Conservation (phyloP, 2,888 invertebrate genomes). For the Empis stercorea region DNA sequence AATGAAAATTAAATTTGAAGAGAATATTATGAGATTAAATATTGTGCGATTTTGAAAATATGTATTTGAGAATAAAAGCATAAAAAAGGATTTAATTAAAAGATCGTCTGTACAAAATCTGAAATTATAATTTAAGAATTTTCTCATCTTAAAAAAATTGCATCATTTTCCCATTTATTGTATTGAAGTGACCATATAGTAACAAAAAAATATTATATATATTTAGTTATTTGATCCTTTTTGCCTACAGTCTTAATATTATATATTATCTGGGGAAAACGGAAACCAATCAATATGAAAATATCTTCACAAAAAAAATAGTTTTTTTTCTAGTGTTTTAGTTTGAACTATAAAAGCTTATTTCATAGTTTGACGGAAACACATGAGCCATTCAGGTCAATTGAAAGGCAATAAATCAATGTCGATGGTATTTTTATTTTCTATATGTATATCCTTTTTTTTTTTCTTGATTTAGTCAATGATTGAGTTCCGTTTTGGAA, state of each 20-base stretch:
- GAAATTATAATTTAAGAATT: too few relatives aligned
- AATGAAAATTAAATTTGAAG: too few relatives aligned
- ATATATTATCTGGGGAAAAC: conserved; percentile 2
- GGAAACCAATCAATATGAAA: conserved; percentile 9
- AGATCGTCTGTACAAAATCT: too few relatives aligned
- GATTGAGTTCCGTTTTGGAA: conserved; percentile 2
- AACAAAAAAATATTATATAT: neutral
- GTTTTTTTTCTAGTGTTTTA: neutral
- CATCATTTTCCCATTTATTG: too few relatives aligned
- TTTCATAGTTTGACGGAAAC: conserved; percentile 3
- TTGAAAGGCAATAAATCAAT: conserved; percentile 11
- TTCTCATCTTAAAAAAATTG: too few relatives aligned
- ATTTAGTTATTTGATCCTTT: neutral
- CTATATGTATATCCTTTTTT: neutral
- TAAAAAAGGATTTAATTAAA: too few relatives aligned
- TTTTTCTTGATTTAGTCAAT: conserved; percentile 2
- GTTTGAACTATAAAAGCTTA: neutral
- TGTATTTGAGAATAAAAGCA: too few relatives aligned
- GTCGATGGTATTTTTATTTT: neutral
- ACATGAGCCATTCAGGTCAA: conserved; percentile 11
- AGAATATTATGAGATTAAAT: too few relatives aligned
- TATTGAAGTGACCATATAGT: too few relatives aligned
- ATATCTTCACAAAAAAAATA: too few relatives aligned
- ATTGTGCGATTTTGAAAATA: too few relatives aligned
- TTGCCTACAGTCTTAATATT: conserved; percentile 4